These are phyloP conservation scores for Achroia grisella DNA, from an alignment of 1,140 invertebrate genomes.

Conservation along the genomic window DNA sequence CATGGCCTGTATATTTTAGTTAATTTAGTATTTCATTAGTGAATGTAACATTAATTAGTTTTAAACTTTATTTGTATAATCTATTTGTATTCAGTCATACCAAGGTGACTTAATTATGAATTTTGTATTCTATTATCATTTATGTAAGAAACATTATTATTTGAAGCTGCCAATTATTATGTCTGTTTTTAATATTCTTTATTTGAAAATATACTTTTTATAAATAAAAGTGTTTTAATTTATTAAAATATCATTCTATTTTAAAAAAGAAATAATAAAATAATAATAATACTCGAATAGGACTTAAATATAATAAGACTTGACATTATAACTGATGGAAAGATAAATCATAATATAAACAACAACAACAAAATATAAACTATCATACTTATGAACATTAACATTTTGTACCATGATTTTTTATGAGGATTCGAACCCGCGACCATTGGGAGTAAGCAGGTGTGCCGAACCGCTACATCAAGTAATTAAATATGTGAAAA, in stretches of 20 bases:
- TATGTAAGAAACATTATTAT: constrained; percentile 12
- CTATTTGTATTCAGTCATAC: constrained; percentile 31
- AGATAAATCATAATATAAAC: not conserved
- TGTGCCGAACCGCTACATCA: too few species aligned
- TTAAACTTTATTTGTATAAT: constrained; percentile 14
- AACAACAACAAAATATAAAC: not conserved
- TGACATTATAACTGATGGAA: not conserved
- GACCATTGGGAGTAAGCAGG: too few species aligned
- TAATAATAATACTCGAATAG: not conserved
- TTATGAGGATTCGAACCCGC: too few species aligned
- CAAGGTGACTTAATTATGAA: constrained; percentile 34
- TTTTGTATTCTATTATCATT: too few species aligned
- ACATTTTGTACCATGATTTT: too few species aligned
- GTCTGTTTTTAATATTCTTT: constrained; percentile 56
- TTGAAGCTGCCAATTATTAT: constrained; percentile 55
- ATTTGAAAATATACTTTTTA: constrained; percentile 62
- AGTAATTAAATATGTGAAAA: too few species aligned
- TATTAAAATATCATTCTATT: constrained; percentile 19
- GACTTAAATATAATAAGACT: not conserved
- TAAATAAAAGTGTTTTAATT: constrained; percentile 31
- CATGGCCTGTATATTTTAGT: constrained; percentile 61
- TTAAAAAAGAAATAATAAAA: not conserved
- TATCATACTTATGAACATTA: too few species aligned
- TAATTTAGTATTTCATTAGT: constrained; percentile 19
- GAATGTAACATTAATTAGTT: constrained; percentile 19